Evolutionary conservation across 2,113 vertebrate species (phyloP).

Genomic region (Phalacrocorax brasilianus): DNA sequence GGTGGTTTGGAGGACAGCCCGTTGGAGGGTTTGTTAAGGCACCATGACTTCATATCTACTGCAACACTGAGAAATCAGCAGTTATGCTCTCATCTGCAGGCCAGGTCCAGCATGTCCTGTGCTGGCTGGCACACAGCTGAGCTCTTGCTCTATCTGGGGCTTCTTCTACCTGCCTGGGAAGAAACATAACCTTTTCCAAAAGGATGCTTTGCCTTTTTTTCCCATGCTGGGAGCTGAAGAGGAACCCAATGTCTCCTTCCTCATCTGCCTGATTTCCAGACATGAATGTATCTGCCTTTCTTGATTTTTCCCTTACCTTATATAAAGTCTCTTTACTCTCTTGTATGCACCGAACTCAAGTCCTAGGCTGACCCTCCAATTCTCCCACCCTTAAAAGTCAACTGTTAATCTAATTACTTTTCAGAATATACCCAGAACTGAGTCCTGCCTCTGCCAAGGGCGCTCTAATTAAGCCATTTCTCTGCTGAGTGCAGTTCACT

Average conservation of each 20-base stretch:
- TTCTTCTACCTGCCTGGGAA: neutral
- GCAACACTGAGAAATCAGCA: neutral
- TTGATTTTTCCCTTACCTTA: neutral
- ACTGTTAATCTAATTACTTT: neutral
- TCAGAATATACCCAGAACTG: neutral
- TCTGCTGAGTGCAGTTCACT: neutral
- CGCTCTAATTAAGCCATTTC: neutral
- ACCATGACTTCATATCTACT: neutral
- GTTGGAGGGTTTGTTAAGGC: fast-evolving
- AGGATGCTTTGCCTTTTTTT: neutral
- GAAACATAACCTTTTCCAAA: neutral
- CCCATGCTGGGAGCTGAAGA: neutral
- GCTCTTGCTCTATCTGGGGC: neutral
- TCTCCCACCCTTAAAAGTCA: neutral
- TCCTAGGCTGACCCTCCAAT: neutral
- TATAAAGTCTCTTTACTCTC: neutral
- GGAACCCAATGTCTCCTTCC: neutral
- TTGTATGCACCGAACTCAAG: neutral
- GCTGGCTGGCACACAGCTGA: neutral
- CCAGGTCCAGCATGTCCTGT: neutral
- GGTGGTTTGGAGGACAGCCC: neutral
- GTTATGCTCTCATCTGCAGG: neutral
- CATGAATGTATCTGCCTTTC: neutral
- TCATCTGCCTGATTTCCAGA: neutral
- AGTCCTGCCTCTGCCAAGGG: slow-evolving; percentile 5